These are phyloP conservation scores for Ochropleura leucogaster DNA, from an alignment of 2,888 invertebrate species.

Conservation along the genomic window DNA sequence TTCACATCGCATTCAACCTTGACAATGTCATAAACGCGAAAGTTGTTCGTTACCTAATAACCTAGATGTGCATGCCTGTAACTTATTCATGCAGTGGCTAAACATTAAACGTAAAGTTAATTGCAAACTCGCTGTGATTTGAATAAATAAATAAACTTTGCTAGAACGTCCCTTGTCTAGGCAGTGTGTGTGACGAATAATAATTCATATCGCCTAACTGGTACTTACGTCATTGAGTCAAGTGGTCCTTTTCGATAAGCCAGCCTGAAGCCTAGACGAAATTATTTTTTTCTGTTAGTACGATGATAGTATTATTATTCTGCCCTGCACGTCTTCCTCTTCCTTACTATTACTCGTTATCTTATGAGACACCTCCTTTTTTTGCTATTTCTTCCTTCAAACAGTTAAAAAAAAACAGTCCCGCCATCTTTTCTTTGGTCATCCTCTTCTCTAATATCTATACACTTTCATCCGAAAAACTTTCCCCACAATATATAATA, in stretches of 20 bases:
- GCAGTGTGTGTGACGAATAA: conserved; percentile 43
- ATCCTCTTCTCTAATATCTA: too few relatives aligned
- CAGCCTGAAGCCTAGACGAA: too few relatives aligned
- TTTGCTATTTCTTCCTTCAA: background rate
- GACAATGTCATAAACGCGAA: conserved; percentile 44
- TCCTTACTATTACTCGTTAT: too few relatives aligned
- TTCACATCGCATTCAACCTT: conserved; percentile 37
- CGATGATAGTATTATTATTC: background rate
- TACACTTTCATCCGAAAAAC: too few relatives aligned
- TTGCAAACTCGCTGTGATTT: conserved; percentile 48
- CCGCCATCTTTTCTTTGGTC: too few relatives aligned
- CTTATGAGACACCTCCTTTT: too few relatives aligned
- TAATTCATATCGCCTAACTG: conserved; percentile 13
- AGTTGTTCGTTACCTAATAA: conserved; percentile 46
- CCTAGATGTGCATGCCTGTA: conserved; percentile 55
- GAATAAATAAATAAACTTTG: conserved; percentile 53
- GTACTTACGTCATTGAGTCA: background rate
- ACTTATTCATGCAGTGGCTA: conserved; percentile 47
- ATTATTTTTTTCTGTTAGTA: background rate
- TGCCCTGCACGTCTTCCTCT: too few relatives aligned
- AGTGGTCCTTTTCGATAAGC: conserved; percentile 22
- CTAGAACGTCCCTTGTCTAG: conserved; percentile 27
- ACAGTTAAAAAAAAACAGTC: background rate
- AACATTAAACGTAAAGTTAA: conserved; percentile 53
- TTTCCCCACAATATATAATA: too few relatives aligned